Conservation (phyloP, 2,797 vertebrate species). For the Lateolabrax maculatus region DNA sequence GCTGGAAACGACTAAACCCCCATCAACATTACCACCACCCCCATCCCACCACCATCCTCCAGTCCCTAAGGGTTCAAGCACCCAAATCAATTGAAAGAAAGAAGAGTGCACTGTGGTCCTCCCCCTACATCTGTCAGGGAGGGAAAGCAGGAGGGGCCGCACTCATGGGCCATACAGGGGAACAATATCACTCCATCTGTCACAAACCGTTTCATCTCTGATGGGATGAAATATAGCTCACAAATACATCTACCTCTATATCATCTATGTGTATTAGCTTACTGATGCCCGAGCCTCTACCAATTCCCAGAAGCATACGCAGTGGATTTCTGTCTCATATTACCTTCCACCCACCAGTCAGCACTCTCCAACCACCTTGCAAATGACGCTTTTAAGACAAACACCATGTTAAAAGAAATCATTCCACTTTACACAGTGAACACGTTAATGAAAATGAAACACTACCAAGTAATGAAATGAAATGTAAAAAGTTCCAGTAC, state of each 20-base stretch:
- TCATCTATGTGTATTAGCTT: conserved; percentile 79
- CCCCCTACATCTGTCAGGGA: conserved; percentile 89
- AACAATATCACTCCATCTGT: conserved; percentile 90
- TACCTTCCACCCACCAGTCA: conserved; percentile 75
- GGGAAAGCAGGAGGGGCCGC: conserved; percentile 81
- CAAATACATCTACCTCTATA: conserved; percentile 78
- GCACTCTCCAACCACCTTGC: conserved; percentile 73
- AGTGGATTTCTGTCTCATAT: conserved; percentile 76
- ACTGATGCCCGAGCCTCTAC: conserved; percentile 63
- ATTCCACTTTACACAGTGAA: conserved; percentile 69
- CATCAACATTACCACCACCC: conserved; percentile 60
- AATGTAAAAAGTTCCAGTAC: conserved; percentile 65
- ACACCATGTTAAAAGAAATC: conserved; percentile 65
- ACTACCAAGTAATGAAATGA: conserved; percentile 57
- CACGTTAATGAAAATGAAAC: conserved; percentile 73
- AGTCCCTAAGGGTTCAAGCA: conserved; percentile 85
- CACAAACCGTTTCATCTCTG: conserved; percentile 85
- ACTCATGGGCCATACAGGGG: conserved; percentile 76
- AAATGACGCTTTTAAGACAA: conserved; percentile 78
- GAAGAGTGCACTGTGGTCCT: conserved; percentile 83
- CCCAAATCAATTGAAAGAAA: conserved; percentile 89
- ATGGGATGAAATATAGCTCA: conserved; percentile 83
- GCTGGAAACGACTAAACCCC: conserved; percentile 79
- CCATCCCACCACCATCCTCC: conserved; percentile 68
- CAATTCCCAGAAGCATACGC: conserved; percentile 73